These are phyloP conservation scores for Diaphora mendica DNA, from an alignment of 2,888 invertebrate species.

Conservation along the genomic window DNA sequence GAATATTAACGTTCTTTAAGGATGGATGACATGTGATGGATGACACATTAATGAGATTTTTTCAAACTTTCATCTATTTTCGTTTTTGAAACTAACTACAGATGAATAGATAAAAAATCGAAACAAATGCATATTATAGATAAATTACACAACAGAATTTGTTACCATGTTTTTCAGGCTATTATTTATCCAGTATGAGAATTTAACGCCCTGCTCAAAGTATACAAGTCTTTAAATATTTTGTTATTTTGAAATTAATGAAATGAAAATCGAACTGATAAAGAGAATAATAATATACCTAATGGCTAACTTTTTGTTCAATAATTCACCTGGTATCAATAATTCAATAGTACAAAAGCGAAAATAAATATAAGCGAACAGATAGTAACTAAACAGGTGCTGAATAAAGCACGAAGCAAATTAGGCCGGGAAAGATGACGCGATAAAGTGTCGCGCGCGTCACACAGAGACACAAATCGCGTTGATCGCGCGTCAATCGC, in stretches of 20 bases:
- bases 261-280: too few relatives aligned
- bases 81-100: neutral
- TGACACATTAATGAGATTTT: constrained; percentile 23
- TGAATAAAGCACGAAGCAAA: constrained; percentile 71
- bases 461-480: constrained; percentile 59
- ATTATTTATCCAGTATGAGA: too few relatives aligned
- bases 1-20: constrained; percentile 40
- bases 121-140: too few relatives aligned
- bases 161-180: too few relatives aligned
- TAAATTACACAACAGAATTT: too few relatives aligned
- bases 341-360: neutral
- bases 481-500: constrained; percentile 72
- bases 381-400: constrained; percentile 63
- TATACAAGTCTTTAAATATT: neutral
- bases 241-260: neutral
- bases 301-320: neutral
- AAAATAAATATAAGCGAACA: constrained; percentile 10
- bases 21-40: constrained; percentile 40
- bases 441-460: constrained; percentile 59
- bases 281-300: neutral
- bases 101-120: too few relatives aligned
- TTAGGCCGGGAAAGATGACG: constrained; percentile 64
- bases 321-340: neutral
- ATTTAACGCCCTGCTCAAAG: too few relatives aligned
- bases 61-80: constrained; percentile 21